A percentile compares a stretch with the other conserved stretches of the same genome.
These are phyloP conservation scores for Chromoteleia sp. DNA, from an alignment of 2,888 invertebrate species.

Conservation along the genomic window DNA sequence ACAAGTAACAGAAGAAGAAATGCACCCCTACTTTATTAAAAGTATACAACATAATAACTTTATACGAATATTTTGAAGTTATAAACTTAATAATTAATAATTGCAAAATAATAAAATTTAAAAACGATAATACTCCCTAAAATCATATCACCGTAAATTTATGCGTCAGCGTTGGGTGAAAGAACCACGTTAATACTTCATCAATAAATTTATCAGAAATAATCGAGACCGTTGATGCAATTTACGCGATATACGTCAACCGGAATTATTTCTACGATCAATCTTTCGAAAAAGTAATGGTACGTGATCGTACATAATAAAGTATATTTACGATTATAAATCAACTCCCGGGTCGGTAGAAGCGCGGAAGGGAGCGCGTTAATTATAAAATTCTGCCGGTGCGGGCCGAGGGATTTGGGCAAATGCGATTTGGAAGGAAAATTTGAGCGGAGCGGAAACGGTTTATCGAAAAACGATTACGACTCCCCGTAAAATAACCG, in stretches of 20 bases:
- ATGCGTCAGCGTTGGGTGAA: not conserved
- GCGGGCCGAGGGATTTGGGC: conserved; percentile 35
- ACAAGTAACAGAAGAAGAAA: too few relatives aligned
- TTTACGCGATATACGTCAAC: not conserved
- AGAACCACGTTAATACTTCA: conserved; percentile 7
- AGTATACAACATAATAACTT: too few relatives aligned
- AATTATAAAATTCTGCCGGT: conserved; percentile 59
- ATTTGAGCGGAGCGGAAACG: conserved; percentile 62
- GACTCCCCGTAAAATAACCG: conserved; percentile 60
- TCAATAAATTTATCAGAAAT: conserved; percentile 1
- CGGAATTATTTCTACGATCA: conserved; percentile 13
- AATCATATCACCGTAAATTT: too few relatives aligned
- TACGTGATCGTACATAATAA: conserved; percentile 11
- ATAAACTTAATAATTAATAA: too few relatives aligned
- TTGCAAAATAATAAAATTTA: too few relatives aligned
- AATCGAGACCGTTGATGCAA: not conserved
- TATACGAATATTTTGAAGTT: too few relatives aligned
- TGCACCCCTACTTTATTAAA: too few relatives aligned
- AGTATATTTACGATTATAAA: conserved; percentile 46
- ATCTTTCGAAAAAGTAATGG: conserved; percentile 32
- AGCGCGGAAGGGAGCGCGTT: conserved; percentile 44
- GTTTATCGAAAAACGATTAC: conserved; percentile 71
- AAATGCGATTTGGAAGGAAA: conserved; percentile 58
- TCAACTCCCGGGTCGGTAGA: conserved; percentile 13
- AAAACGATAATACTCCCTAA: too few relatives aligned